A percentile compares a stretch with the other conserved stretches of the same genome.
These are phyloP conservation scores for Galaxea fascicularis DNA, from an alignment of 92 coral and sea anemone species.

Conservation along the genomic window DNA sequence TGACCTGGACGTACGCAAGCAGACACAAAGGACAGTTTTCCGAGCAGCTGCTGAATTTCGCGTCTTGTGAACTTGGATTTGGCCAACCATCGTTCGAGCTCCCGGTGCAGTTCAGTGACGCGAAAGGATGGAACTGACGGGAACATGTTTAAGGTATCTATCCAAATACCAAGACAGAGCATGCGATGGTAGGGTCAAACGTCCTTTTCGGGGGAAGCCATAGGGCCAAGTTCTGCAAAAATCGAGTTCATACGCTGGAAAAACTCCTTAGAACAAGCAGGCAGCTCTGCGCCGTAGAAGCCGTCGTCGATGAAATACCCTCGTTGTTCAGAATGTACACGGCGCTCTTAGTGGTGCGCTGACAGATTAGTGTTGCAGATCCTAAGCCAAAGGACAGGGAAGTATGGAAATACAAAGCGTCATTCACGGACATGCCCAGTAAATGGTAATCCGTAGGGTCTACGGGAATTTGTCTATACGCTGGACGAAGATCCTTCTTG, in stretches of 20 bases:
- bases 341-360: conserved; percentile 47
- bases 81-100: too few relatives aligned
- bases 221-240: too few relatives aligned
- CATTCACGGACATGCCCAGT: conserved; percentile 33
- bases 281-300: conserved; percentile 43
- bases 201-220: too few relatives aligned
- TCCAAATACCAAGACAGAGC: too few relatives aligned
- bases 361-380: conserved; percentile 50
- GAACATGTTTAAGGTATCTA: too few relatives aligned
- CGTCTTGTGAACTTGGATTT: too few relatives aligned
- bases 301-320: conserved; percentile 45
- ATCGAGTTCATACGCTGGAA: conserved; percentile 54
- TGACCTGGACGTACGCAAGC: conserved; percentile 61
- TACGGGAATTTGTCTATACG: conserved; percentile 48
- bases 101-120: too few relatives aligned
- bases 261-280: conserved; percentile 29
- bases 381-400: conserved; percentile 48
- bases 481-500: conserved; percentile 50
- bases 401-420: conserved; percentile 10
- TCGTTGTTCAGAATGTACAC: conserved; percentile 35
- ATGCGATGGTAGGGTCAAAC: too few relatives aligned
- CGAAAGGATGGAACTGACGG: too few relatives aligned
- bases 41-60: conserved; percentile 47
- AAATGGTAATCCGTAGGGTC: conserved; percentile 50
- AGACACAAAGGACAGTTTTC: conserved; percentile 63